Base-by-base conservation (phyloP, 2,113 vertebrate species). In the Chaenocephalus aceratus region DNA sequence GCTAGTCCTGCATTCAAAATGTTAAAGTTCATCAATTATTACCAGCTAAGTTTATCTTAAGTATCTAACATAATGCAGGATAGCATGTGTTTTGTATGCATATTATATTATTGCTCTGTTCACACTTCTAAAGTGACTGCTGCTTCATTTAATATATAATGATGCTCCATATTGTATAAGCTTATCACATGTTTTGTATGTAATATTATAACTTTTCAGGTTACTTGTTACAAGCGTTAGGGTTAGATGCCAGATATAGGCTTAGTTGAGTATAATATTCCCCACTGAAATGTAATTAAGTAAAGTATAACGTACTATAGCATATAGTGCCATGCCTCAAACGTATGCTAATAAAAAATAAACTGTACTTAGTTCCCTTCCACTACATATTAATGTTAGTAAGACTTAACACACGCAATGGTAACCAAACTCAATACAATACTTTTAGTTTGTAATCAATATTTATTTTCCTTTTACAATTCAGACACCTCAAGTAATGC, bases 401-500 rank as follows among this genome's bases (percentile, higher is more conserved):
- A 5, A 56, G 6, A 21, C 21, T 14, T 15, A 62, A 26, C 60
- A 26, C 18, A 41, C 18, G 51, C 14, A n/a, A 52, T 59, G 45
- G 62, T n/a, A 61, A 6, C 18, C 18, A 41, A 41, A 41, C 6
- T 41, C 36, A 41, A 41, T 41, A 41, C 5, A 41, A 41, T 41
- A 41, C 36, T 41, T 41, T 41, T 41, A 6, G 36, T 41, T 41
- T 41, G 5, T 5, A 72, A 36, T 15, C 15, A 34, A 72, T 0
- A 30, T 56, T 41, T 59, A 6, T 45, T 63, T 0, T 73, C 48
- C 16, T 72, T 68, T 68, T 67, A 15, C 6, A 48, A 11, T 62
- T 46, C 26, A 84, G 73, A 16, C 13, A 6, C 8, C 48, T 84
- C 1, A 6, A 48, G 56, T 30, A 34, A 94, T 94, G 87, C 36